phyloP scores from a whole-genome alignment of 2,888 invertebrate species.

The Coelopa pilipes region DNA sequence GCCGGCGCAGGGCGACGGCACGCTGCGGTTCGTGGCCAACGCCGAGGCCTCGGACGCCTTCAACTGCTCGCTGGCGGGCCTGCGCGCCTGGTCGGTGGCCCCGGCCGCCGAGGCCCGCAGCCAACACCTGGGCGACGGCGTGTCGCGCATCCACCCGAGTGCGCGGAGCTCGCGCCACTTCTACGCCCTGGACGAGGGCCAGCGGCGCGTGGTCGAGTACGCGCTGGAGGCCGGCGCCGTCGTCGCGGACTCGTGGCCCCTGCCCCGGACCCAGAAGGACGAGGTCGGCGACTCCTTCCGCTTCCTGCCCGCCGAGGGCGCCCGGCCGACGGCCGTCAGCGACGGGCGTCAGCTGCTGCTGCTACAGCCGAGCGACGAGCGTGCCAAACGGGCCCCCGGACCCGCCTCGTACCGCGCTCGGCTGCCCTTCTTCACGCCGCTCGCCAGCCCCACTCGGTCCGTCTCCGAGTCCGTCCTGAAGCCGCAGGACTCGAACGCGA shows the following conservation, averaged over 20 bases:
- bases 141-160: conserved; percentile 44
- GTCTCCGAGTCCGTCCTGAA: conserved; percentile 47
- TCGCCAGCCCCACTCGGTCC: background rate
- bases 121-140: conserved; percentile 40
- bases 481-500: conserved; percentile 32
- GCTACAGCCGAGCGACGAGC: conserved; percentile 20
- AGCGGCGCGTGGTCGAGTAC: conserved; percentile 20
- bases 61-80: conserved; percentile 50
- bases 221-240: conserved; percentile 34
- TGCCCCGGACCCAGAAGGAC: conserved; percentile 13
- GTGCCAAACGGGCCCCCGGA: background rate
- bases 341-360: conserved; percentile 49
- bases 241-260: conserved; percentile 10
- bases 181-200: conserved; percentile 53
- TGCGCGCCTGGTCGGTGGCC: conserved; percentile 55
- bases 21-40: conserved; percentile 61
- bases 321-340: conserved; percentile 57
- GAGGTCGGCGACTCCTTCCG: conserved; percentile 42
- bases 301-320: conserved; percentile 48
- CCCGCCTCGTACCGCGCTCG: too few relatives aligned
- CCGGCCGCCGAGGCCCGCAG: conserved; percentile 36
- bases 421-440: background rate
- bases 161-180: conserved; percentile 55
- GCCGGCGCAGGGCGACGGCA: conserved; percentile 44
- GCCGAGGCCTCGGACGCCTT: conserved; percentile 43